Evolutionary conservation across 1,140 invertebrate species (phyloP).

Genomic region (Apis laboriosa): DNA sequence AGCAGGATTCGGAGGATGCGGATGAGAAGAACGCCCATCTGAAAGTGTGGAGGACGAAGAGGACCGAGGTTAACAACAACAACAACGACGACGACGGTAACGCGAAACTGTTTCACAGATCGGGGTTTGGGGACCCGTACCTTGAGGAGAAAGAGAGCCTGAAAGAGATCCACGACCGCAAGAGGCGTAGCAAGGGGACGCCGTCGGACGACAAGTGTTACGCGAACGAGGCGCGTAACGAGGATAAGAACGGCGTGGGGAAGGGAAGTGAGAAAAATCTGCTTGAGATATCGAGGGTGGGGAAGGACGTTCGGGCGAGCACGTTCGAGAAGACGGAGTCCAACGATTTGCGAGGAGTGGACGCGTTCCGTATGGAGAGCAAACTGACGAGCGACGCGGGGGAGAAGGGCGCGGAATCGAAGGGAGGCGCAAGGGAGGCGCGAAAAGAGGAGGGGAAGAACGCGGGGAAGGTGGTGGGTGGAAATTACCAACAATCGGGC

Average conservation of each 20-base stretch:
- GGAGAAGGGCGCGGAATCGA: background rate
- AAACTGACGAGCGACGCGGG: background rate
- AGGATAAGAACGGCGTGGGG: background rate
- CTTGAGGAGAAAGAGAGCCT: constrained; percentile 21
- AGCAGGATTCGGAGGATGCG: background rate
- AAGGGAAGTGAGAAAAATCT: background rate
- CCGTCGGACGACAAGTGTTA: constrained; percentile 16
- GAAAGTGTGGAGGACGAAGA: constrained; percentile 42
- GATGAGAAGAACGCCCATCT: constrained; percentile 4
- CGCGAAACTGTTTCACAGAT: constrained; percentile 30
- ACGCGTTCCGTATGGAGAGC: background rate
- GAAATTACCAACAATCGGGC: constrained; percentile 14
- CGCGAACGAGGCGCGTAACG: background rate
- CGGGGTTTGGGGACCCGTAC: constrained; percentile 34
- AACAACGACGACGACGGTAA: constrained; percentile 9
- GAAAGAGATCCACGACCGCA: constrained; percentile 20
- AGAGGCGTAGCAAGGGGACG: constrained; percentile 48
- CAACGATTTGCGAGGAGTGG: background rate
- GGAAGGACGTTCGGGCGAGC: background rate
- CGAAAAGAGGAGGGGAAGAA: background rate
- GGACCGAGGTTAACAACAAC: constrained; percentile 8
- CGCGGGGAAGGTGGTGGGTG: background rate
- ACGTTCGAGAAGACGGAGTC: background rate
- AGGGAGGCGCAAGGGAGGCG: background rate
- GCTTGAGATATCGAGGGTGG: background rate